A percentile compares a stretch with the other conserved stretches of the same genome.
Evolutionary conservation across 2,888 invertebrate species (phyloP).

Genomic region (Caradrina kadenii): DNA sequence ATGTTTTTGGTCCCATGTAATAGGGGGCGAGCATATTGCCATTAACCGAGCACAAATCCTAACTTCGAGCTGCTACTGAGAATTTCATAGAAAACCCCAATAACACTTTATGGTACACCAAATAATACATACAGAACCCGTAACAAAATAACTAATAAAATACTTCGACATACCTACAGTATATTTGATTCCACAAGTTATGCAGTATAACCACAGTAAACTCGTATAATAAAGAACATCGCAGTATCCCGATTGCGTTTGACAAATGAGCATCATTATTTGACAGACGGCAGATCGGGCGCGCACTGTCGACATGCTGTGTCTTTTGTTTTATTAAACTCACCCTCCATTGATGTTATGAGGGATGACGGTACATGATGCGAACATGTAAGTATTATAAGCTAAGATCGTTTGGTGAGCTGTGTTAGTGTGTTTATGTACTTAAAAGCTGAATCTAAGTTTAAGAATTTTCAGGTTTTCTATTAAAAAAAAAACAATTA

Average conservation of each 20-base stretch:
- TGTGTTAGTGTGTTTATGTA: background rate
- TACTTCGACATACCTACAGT: slow-evolving; percentile 20
- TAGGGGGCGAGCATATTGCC: too few relatives aligned
- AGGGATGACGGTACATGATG: slow-evolving; percentile 77
- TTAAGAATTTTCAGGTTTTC: too few relatives aligned
- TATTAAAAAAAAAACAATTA: too few relatives aligned
- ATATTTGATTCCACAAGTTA: slow-evolving; percentile 45
- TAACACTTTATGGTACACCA: too few relatives aligned
- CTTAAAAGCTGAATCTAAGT: too few relatives aligned
- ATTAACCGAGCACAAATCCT: too few relatives aligned
- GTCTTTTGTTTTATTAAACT: slow-evolving; percentile 90
- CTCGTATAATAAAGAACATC: slow-evolving; percentile 65
- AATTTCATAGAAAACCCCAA: too few relatives aligned
- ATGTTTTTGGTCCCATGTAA: too few relatives aligned
- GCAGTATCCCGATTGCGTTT: slow-evolving; percentile 79
- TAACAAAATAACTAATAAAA: slow-evolving; percentile 13
- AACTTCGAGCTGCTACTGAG: too few relatives aligned
- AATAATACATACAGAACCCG: background rate
- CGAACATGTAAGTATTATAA: slow-evolving; percentile 71
- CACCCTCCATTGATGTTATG: slow-evolving; percentile 77
- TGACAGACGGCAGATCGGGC: slow-evolving; percentile 87
- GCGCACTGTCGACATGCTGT: slow-evolving; percentile 84
- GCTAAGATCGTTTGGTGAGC: slow-evolving; percentile 51
- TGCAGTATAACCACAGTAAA: slow-evolving; percentile 27
- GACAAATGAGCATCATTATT: slow-evolving; percentile 90